Evolutionary conservation across 2,113 vertebrate species (phyloP), one percentile per base, ranked within the genome.

Genomic region (Stercorarius parasiticus): DNA sequence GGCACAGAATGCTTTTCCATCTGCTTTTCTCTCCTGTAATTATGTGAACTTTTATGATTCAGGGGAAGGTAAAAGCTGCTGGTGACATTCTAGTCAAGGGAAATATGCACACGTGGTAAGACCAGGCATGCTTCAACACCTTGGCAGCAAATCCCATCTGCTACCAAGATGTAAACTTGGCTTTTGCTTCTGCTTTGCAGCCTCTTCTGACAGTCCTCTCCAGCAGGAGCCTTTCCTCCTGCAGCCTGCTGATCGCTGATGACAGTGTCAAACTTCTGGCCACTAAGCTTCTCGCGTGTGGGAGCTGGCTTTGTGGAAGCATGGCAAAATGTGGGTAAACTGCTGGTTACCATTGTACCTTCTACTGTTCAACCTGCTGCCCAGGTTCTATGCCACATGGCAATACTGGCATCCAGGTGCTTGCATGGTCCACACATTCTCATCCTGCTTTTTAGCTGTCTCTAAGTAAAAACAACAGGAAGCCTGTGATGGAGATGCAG

Each of bases 321-420:
- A 38, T 10, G 32, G 26, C 16, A 82, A 59, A 71, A 27, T 6
- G 4, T 12, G 22, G 9, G 23, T 29, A 53, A 47, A 71, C 25
- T 52, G 34, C 70, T 53, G 4, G 34, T 53, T 76, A n/a, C n/a
- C 1, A 0, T 71, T 82, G 30, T 14, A 43, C 10, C 36, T 73
- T 86, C 70, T 27, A 26, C 32, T 73, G 22, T 43, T 67, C 14
- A 40, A 5, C 56, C 11, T 27, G 34, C 47, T 87, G 56, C 18
- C 32, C 43, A 16, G 38, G 14, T 70, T 42, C 49, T 20, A 14
- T 1, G 2, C 15, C 3, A 4, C 0, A 0, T 40, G 58, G 13
- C 49, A 82, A 27, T 29, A 6, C 23, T 65, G 21, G 29, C n/a
- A 32, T 52, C 14, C 43, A 40, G 27, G 32, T 2, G 0, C 20